phyloP scores from a whole-genome alignment of 2,113 vertebrate species.

The Brachyhypopomus gauderio region DNA sequence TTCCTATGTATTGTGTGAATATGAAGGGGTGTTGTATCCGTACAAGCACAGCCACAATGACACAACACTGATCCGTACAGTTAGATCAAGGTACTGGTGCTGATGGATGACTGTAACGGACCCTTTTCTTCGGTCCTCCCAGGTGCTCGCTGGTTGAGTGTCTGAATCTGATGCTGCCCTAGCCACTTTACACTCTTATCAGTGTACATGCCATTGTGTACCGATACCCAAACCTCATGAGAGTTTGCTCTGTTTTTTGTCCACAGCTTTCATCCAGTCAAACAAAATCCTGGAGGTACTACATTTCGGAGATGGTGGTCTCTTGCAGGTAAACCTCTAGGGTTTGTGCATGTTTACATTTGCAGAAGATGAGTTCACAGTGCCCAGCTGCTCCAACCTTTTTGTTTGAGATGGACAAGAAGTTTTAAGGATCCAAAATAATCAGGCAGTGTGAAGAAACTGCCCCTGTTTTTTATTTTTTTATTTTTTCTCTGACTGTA shows the following conservation, averaged over 20 bases:
- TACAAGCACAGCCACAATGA: neutral
- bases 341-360: neutral
- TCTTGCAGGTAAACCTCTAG: slow-evolving; percentile 84
- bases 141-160: slow-evolving; percentile 13
- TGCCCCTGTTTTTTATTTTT: too few species aligned
- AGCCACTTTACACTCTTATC: slow-evolving; percentile 21
- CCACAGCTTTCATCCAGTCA: slow-evolving; percentile 94
- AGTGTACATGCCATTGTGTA: slow-evolving; percentile 33
- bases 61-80: neutral
- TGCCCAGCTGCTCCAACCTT: neutral
- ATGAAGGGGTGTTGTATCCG: too few species aligned
- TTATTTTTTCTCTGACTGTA: too few species aligned
- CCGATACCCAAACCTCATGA: slow-evolving; percentile 45
- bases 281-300: slow-evolving; percentile 98
- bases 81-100: neutral
- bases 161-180: slow-evolving; percentile 38
- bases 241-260: slow-evolving; percentile 52
- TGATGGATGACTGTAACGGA: slow-evolving; percentile 19
- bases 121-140: slow-evolving; percentile 10
- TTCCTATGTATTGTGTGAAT: too few species aligned
- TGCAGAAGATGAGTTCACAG: neutral
- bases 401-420: neutral
- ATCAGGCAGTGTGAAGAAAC: too few species aligned
- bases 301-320: slow-evolving; percentile 92
- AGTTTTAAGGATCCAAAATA: too few species aligned